Conservation (phyloP, 2,888 invertebrate genomes). For the Cyrtodaria siliqua region DNA sequence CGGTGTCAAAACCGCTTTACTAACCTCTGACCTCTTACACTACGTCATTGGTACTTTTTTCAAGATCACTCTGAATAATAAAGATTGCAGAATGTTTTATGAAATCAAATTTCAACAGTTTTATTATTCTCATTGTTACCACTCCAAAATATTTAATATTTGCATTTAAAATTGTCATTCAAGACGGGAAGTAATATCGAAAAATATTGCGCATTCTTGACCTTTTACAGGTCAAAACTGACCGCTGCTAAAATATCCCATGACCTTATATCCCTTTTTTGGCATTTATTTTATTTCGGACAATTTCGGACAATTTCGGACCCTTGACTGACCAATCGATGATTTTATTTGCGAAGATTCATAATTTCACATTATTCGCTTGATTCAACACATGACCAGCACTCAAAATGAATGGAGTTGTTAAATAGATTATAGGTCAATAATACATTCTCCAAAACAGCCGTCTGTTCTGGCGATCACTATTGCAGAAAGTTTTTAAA, state of each 20-base stretch:
- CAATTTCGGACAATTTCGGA: background rate
- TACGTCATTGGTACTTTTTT: too few relatives aligned
- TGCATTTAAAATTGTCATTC: constrained; percentile 31
- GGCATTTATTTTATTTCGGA: background rate
- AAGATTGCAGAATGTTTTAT: too few relatives aligned
- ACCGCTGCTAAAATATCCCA: constrained; percentile 53
- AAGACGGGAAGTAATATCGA: constrained; percentile 41
- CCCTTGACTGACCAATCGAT: background rate
- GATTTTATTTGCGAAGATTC: too few relatives aligned
- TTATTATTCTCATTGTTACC: constrained; percentile 44
- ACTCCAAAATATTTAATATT: constrained; percentile 26
- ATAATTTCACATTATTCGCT: constrained; percentile 5
- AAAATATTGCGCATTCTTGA: constrained; percentile 24
- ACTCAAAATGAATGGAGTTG: too few relatives aligned
- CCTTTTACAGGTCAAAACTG: constrained; percentile 48
- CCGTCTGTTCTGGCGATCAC: background rate
- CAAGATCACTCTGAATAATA: too few relatives aligned
- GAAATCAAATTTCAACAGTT: constrained; percentile 2
- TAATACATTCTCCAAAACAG: too few relatives aligned
- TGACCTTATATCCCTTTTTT: constrained; percentile 45
- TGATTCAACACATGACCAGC: constrained; percentile 5
- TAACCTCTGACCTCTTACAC: too few relatives aligned
- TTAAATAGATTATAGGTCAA: too few relatives aligned
- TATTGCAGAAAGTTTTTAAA: too few relatives aligned
- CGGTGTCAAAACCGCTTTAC: too few relatives aligned